Conservation (phyloP, 2,113 vertebrate genomes). For the Acrocephalus kingi region DNA sequence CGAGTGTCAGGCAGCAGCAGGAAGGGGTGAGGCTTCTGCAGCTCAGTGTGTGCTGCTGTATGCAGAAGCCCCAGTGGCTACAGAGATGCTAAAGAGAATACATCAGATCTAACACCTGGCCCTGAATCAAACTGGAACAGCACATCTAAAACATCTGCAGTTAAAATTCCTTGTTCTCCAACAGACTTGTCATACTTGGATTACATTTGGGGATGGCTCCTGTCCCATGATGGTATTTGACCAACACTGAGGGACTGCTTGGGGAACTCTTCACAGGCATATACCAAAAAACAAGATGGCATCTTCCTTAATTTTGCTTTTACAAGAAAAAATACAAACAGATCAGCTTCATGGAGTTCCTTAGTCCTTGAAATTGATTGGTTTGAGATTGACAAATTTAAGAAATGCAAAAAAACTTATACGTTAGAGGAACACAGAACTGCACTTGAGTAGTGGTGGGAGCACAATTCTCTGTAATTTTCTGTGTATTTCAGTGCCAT, state of each 20-base stretch:
- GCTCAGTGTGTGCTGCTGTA: accelerated
- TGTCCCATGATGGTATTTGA: not conserved
- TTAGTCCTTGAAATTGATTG: not conserved
- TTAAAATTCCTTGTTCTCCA: not conserved
- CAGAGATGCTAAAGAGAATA: not conserved
- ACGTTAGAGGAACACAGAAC: not conserved
- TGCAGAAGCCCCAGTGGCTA: not conserved
- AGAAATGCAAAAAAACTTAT: not conserved
- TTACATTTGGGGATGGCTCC: not conserved
- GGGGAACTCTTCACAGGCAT: not conserved
- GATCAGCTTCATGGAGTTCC: not conserved
- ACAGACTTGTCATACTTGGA: not conserved
- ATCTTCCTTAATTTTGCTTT: not conserved
- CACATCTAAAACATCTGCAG: not conserved
- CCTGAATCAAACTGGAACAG: not conserved
- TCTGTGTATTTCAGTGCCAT: not conserved
- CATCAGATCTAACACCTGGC: not conserved
- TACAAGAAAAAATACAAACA: not conserved
- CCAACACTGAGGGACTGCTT: not conserved
- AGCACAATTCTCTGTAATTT: not conserved
- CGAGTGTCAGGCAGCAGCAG: not conserved
- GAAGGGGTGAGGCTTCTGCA: not conserved
- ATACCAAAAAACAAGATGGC: not conserved
- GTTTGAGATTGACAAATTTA: not conserved
- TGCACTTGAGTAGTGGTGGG: not conserved